Base-by-base conservation (phyloP, 2,113 vertebrate genomes). In the Grus americana region DNA sequence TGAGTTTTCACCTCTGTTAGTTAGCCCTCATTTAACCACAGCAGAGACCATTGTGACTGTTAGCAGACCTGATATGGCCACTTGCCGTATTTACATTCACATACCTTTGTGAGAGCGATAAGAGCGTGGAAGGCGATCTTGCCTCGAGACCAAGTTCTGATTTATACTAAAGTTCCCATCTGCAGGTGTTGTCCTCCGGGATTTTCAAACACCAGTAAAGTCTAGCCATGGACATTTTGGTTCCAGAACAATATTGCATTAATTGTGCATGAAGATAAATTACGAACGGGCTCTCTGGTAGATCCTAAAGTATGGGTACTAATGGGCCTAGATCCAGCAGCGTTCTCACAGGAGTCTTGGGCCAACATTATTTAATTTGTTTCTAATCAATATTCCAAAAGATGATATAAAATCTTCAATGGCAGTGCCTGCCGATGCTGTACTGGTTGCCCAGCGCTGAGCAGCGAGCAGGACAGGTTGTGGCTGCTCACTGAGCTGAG, bases 251-350 rank as follows among this genome's bases (percentile, higher is more conserved):
- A 50, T 55, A n/a, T 74, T 62, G 32, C 22, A 66, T 73, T 55
- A 80, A 80, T 49, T 86, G 50, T 86, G 12, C 49, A n/a, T n/a
- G 50, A 93, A 92, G 42, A 29, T 19, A 49, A 95, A 86, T 57
- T 65, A 50, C 32, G 59, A 84, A 89, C 17, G 46, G 16, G 8
- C 62, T 61, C 32, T 63, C 61, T 78, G 17, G n/a, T 42, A 71
- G 47, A 75, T 52, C 30, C 36, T 83, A 30, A 59, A 63, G 29
- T 47, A 50, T 8, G 2, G 13, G 84, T 74, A 78, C 30, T 52
- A 71, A 70, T 22, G 30, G 57, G 27, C 14, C 24, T 59, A 29
- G 44, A 52, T 52, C 52, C 40, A 93, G 30, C 19, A 79, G 27
- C 9, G 4, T 55, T 91, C 72, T 74, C 52, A 17, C 6, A 38